Evolutionary conservation across 2,797 vertebrate genomes (phyloP).

Genomic region (Pseudochaenichthys georgianus): DNA sequence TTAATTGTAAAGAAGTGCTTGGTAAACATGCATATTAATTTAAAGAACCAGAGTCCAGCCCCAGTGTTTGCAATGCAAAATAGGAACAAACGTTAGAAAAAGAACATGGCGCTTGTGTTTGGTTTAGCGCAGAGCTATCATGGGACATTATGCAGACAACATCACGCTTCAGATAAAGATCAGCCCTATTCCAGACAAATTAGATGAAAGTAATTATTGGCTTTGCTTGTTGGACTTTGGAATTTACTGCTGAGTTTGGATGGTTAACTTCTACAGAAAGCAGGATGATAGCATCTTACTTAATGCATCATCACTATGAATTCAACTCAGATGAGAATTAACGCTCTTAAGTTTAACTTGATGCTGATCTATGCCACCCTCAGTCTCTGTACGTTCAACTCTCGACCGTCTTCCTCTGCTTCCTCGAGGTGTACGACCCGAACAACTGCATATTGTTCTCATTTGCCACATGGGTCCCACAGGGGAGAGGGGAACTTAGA

Average conservation of each 20-base stretch:
- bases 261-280: slow-evolving; percentile 41
- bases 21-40: slow-evolving; percentile 64
- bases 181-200: slow-evolving; percentile 26
- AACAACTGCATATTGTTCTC: slow-evolving; percentile 65
- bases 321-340: slow-evolving; percentile 18
- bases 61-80: slow-evolving; percentile 51
- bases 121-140: slow-evolving; percentile 38
- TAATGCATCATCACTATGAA: slow-evolving; percentile 16
- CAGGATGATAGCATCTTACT: slow-evolving; percentile 21
- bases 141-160: slow-evolving; percentile 41
- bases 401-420: slow-evolving; percentile 49
- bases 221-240: slow-evolving; percentile 24
- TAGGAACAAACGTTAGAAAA: slow-evolving; percentile 20
- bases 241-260: slow-evolving; percentile 38
- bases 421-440: slow-evolving; percentile 42
- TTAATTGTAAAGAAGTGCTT: slow-evolving; percentile 36
- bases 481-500: slow-evolving; percentile 54
- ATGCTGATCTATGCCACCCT: slow-evolving; percentile 32
- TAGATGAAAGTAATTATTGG: slow-evolving; percentile 50
- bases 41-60: slow-evolving; percentile 76
- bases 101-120: slow-evolving; percentile 30
- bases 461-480: slow-evolving; percentile 69
- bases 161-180: slow-evolving; percentile 56
- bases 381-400: slow-evolving; percentile 22
- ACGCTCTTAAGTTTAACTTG: slow-evolving; percentile 13